Percentiles rank a stretch among this genome's conserved stretches.
These are phyloP conservation scores for Microplitis manilae DNA, from an alignment of 2,888 invertebrate species.

Conservation along the genomic window DNA sequence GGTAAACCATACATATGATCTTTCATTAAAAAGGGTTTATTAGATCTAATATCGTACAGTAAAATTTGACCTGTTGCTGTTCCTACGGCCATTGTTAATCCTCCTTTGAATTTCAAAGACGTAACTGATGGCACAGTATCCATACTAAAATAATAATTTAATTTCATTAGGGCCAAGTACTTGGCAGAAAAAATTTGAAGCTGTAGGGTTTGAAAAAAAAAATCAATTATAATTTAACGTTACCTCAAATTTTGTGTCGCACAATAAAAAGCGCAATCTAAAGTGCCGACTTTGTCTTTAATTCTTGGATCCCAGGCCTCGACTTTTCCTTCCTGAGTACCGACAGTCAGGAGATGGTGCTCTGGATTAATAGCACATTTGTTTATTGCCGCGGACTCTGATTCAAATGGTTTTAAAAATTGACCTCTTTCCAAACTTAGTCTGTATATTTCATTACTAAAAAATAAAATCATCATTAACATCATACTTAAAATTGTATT, in stretches of 20 bases:
- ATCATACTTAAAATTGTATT: slow-evolving; percentile 11
- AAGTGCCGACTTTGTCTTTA: slow-evolving; percentile 81
- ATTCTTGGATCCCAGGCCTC: slow-evolving; percentile 98
- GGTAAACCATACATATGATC: slow-evolving; percentile 96
- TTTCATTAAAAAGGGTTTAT: slow-evolving; percentile 89
- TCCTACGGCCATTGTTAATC: slow-evolving; percentile 88
- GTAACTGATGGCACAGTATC: slow-evolving; percentile 82
- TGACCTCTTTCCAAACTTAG: slow-evolving; percentile 96
- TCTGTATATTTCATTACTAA: slow-evolving; percentile 89
- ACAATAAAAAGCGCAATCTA: slow-evolving; percentile 86
- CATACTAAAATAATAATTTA: slow-evolving; percentile 72
- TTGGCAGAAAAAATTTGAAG: neutral
- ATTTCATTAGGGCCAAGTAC: neutral
- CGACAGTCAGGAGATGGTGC: slow-evolving; percentile 89
- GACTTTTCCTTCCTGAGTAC: slow-evolving; percentile 91
- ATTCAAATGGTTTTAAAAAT: slow-evolving; percentile 88
- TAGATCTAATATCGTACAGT: slow-evolving; percentile 94
- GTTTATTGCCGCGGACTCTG: slow-evolving; percentile 84
- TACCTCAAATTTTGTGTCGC: slow-evolving; percentile 75
- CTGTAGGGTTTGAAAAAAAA: neutral
- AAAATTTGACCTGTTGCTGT: slow-evolving; percentile 95
- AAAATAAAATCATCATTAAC: slow-evolving; percentile 51
- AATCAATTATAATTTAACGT: slow-evolving; percentile 55
- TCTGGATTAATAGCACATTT: slow-evolving; percentile 89
- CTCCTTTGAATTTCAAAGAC: slow-evolving; percentile 84